Evolutionary conservation across 2,797 vertebrate genomes (phyloP).

Genomic region (Pangasius djambal): DNA sequence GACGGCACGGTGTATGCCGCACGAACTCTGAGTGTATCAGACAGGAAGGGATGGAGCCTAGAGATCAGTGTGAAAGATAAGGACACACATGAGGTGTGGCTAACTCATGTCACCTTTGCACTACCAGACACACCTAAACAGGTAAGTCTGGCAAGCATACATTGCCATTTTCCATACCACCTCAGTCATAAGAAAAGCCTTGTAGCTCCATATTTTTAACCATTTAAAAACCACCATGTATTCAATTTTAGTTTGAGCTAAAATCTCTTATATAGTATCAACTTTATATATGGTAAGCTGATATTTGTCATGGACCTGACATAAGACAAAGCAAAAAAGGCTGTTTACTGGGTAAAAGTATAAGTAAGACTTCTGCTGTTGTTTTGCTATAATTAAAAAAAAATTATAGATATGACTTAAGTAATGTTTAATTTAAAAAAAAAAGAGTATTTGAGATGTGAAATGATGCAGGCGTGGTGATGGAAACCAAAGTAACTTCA

Average conservation of each 20-base stretch:
- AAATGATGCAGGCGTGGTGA: not conserved
- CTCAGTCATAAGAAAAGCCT: not conserved
- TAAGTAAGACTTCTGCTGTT: not conserved
- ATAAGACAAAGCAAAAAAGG: not conserved
- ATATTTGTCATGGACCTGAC: not conserved
- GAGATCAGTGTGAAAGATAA: constrained; percentile 82
- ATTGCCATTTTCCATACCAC: not conserved
- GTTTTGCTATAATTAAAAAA: not conserved
- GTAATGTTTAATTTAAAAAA: no score
- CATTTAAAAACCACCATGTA: not conserved
- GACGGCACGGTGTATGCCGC: constrained; percentile 82
- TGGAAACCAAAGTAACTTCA: not conserved
- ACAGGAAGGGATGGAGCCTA: constrained; percentile 62
- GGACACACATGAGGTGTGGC: constrained; percentile 84
- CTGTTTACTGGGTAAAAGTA: not conserved
- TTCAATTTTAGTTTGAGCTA: not conserved
- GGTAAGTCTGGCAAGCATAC: constrained; percentile 55
- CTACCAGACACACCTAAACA: constrained; percentile 47
- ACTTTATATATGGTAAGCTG: no score
- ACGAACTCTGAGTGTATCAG: constrained; percentile 73
- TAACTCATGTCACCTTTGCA: constrained; percentile 80
- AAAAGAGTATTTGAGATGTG: not conserved
- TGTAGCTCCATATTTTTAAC: not conserved
- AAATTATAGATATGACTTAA: not conserved
- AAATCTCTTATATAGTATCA: not conserved